These are phyloP conservation scores for Agapostemon virescens DNA, from an alignment of 2,888 invertebrate genomes.

Conservation along the genomic window DNA sequence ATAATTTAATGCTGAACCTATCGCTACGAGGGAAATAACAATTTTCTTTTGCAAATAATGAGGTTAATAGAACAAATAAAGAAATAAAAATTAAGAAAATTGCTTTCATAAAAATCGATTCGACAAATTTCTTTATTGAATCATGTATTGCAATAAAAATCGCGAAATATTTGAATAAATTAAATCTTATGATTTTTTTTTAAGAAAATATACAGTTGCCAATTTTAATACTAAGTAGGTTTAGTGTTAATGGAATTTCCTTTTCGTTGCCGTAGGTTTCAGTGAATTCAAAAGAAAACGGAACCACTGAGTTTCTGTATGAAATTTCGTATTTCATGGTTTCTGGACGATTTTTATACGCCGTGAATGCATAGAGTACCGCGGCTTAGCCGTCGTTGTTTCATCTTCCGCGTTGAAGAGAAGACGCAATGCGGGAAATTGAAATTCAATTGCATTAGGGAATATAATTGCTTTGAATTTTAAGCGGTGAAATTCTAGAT, in stretches of 20 bases:
- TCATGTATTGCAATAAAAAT: too few relatives aligned
- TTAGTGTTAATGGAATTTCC: neutral
- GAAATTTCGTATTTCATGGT: neutral
- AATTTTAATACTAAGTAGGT: too few relatives aligned
- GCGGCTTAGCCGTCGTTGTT: neutral
- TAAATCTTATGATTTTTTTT: too few relatives aligned
- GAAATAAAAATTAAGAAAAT: too few relatives aligned
- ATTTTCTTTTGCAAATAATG: too few relatives aligned
- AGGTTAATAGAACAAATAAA: too few relatives aligned
- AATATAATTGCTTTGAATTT: conserved; percentile 9
- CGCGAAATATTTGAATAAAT: too few relatives aligned
- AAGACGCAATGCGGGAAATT: neutral
- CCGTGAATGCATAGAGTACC: neutral
- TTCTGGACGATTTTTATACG: neutral
- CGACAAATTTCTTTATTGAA: too few relatives aligned
- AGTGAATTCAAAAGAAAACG: neutral
- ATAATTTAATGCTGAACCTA: too few relatives aligned
- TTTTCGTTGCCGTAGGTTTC: neutral
- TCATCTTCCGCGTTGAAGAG: neutral
- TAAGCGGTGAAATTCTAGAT: conserved; percentile 5
- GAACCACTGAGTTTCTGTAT: neutral
- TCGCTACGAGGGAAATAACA: too few relatives aligned
- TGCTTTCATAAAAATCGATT: too few relatives aligned
- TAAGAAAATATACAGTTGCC: too few relatives aligned
- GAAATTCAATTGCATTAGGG: neutral